Base-by-base conservation (phyloP, 2,113 vertebrate species). In the Rhinoderma darwinii region DNA sequence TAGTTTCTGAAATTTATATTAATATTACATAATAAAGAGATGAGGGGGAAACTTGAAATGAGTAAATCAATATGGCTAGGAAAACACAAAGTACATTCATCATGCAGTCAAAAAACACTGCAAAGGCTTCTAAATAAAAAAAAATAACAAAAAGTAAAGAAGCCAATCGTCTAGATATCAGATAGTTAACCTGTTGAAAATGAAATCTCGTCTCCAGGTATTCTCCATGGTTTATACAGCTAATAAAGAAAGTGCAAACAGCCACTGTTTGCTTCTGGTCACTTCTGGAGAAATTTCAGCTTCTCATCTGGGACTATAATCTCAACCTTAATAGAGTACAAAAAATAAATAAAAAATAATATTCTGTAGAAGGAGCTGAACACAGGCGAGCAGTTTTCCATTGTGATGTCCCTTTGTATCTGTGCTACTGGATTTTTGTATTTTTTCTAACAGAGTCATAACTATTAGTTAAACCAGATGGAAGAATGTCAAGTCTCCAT, bases 21-120 rank as follows among this genome's bases (percentile, higher is more conserved):
- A 97, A 97, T 98, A 98, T 95, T 93, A 91, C 91, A 94, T 95
- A 96, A 97, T 97, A 96, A 97, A 95, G 96, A 96, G 94, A 91
- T 93, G 94, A 95, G 93, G 90, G 95, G 95, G 95, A 95, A 95
- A 95, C 88, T 95, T 94, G 93, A 94, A 95, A 97, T 96, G 95
- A 96, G 96, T 96, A 97, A 95, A 97, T 98, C 96, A 97, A 96
- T 95, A 94, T 94, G 93, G 94, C 93, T 94, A 94, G 94, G 95
- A 92, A 94, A 95, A 96, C 96, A 96, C 95, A 94, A 95, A 95
- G 94, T 94, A 93, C 94, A 94, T 95, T 94, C 94, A 95, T 95
- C 95, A 96, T 95, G 95, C 94, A 95, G 95, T 94, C 91, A 89
- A 93, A 93, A 94, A 94, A 94, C 93, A 94, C 93, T 93, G 94